Conservation (phyloP, 2,113 vertebrate genomes). For the Nansenia antarctica region DNA sequence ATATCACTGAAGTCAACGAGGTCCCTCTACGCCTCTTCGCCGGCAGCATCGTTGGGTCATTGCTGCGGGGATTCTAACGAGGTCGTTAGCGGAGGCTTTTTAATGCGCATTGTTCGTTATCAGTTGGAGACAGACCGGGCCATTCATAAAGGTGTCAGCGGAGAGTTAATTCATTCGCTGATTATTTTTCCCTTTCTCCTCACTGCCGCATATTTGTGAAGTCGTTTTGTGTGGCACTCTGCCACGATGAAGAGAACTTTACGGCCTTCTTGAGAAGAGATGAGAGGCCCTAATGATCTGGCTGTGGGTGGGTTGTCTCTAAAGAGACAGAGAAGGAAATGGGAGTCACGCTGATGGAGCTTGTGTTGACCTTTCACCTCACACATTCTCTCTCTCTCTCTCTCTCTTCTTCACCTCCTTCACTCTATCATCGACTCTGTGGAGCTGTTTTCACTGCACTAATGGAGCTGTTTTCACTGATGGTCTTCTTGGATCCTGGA, state of each 20-base stretch:
- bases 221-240: background rate
- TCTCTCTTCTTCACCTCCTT: background rate
- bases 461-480: too few species aligned
- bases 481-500: too few species aligned
- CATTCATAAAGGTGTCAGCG: conserved; percentile 71
- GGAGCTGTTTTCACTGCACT: too few species aligned
- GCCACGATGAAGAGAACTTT: background rate
- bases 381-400: background rate
- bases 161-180: conserved; percentile 58
- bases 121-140: conserved; percentile 25
- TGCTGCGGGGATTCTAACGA: too few species aligned
- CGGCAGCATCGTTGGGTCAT: too few species aligned
- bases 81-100: too few species aligned
- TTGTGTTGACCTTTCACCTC: background rate
- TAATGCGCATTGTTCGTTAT: too few species aligned
- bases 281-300: background rate
- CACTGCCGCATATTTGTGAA: conserved; percentile 53
- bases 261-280: background rate
- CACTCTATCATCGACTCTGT: too few species aligned
- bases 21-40: too few species aligned
- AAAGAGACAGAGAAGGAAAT: background rate
- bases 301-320: too few species aligned
- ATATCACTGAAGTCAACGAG: too few species aligned
- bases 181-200: conserved; percentile 64
- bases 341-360: background rate